A percentile compares a stretch with the other conserved stretches of the same genome.
These are phyloP conservation scores for Sceloporus tristichus DNA, from an alignment of 2,113 vertebrate species.

Conservation along the genomic window DNA sequence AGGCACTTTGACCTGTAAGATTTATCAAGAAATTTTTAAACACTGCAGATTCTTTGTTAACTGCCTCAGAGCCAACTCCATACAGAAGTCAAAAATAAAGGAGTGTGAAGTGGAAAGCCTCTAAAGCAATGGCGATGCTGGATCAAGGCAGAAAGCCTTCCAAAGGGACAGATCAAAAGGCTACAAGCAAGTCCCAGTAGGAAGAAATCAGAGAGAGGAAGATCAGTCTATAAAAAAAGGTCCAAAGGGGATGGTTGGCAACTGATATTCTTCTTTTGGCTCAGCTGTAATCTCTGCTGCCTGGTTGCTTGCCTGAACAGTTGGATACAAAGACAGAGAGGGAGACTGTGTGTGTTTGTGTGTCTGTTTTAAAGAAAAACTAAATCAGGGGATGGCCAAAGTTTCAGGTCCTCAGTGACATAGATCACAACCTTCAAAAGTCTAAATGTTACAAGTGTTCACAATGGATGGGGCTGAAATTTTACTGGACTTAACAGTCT, in stretches of 20 bases:
- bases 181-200: background rate
- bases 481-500: too few species aligned
- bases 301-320: background rate
- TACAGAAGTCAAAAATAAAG: background rate
- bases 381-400: too few species aligned
- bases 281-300: background rate
- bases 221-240: background rate
- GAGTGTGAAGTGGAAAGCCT: background rate
- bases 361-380: too few species aligned
- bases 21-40: background rate
- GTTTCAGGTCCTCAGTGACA: too few species aligned
- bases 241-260: background rate
- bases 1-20: conserved; percentile 26
- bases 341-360: too few species aligned
- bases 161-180: background rate
- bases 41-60: conserved; percentile 10
- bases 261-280: background rate
- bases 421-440: too few species aligned
- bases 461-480: too few species aligned
- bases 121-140: background rate
- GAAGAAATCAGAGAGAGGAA: background rate
- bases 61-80: background rate
- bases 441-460: too few species aligned
- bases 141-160: background rate
- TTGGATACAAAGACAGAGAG: too few species aligned